Base-by-base conservation (phyloP, 2,797 vertebrate genomes). In the Astyanax mexicanus region DNA sequence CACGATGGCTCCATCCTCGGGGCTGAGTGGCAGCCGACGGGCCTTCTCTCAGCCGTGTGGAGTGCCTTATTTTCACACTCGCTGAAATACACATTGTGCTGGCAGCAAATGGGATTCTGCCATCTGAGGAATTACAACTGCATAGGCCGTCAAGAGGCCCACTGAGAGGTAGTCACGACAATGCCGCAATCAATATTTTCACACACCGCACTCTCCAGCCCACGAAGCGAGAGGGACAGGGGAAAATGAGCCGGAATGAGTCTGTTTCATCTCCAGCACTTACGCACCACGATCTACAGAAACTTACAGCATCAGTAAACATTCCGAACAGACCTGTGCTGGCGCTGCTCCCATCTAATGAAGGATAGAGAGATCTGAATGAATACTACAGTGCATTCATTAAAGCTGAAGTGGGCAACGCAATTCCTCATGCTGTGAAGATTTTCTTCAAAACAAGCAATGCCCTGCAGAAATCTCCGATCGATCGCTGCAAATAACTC, bases 1-100 rank as follows among this genome's bases (percentile, higher is more conserved):
- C 75, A 79, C 61, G 42, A 75, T 72, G 66, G 78, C 42, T 67
- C 25, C 57, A 69, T 70, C 51, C 35, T 64, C 35, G 67, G 23
- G 17, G 61, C 69, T 74, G 74, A 72, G 71, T 71, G 80, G 55
- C 70, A 68, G 64, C 60, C 58, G 54, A 68, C 55, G 62, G 72
- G 47, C 65, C 64, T 49, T 45, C 61, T 72, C 45, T 54, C 55
- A 75, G 72, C 66, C 29, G 72, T 38, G 3, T 71, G n/a, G 61
- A 78, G 72, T 74, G 75, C 57, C 74, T 79, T 84, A 76, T 82
- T 82, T 74, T 80, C 76, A 74, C 74, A 74, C 75, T 77, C 65
- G 74, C 75, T 67, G 70, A 81, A 80, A 77, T 77, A 77, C 61
- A 77, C 76, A 76, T 79, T 40, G 51, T 66, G 62, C 68, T 79